Evolutionary conservation across 2,888 invertebrate species (phyloP).

Genomic region (Phaonia tiefii): DNA sequence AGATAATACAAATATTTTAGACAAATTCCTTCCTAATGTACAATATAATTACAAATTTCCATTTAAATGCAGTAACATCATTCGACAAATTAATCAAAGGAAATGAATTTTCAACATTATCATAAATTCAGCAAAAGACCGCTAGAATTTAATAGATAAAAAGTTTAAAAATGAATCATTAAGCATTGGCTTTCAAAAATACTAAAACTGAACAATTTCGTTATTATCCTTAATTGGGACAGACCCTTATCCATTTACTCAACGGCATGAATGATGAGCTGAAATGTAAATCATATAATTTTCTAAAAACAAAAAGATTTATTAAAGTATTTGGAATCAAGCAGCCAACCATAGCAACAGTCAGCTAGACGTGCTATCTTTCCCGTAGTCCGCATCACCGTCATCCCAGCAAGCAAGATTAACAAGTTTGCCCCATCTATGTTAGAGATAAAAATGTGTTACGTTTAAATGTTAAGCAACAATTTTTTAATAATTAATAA

Average conservation of each 20-base stretch:
- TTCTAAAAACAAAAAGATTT: neutral
- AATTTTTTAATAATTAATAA: constrained; percentile 44
- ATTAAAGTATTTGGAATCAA: neutral
- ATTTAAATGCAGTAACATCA: neutral
- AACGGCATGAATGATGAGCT: no score
- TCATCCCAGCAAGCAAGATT: no score
- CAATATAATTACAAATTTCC: no score
- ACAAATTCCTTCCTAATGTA: no score
- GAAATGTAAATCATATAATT: no score
- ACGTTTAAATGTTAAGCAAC: constrained; percentile 27
- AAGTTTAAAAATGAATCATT: constrained; percentile 29
- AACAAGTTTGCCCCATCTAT: neutral
- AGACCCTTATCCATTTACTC: no score
- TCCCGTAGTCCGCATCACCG: neutral
- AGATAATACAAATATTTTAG: no score
- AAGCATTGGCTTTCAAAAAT: constrained; percentile 34
- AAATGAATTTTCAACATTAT: neutral
- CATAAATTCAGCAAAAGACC: no score
- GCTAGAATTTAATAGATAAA: no score
- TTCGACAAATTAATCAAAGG: constrained; percentile 11
- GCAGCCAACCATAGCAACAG: neutral
- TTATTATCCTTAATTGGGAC: no score
- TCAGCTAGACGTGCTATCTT: neutral
- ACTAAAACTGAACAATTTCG: neutral
- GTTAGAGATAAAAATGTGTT: constrained; percentile 24